Base-by-base conservation (phyloP, 2,888 invertebrate genomes). In the Crocallis elinguaria region DNA sequence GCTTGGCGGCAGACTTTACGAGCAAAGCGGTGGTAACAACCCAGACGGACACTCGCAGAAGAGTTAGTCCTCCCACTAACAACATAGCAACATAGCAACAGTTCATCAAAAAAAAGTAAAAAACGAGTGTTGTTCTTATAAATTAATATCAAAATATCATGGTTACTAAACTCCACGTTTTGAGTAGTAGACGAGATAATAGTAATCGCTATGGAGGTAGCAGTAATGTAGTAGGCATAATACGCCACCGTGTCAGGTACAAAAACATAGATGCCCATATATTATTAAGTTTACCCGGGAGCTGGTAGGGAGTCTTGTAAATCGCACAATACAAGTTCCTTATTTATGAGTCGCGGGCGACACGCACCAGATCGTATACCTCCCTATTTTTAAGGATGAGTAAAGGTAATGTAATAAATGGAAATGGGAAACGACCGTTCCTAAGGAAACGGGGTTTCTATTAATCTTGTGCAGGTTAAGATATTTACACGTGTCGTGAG, bases 211-310 rank as follows among this genome's bases (percentile, higher is more conserved):
- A n/a, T 25, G n/a, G 9, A n/a, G n/a, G 25, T 25, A 25, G 9
- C 2, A 25, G 1, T 3, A 7, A 25, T 29, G 44, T 11, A 29
- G 43, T 35, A 17, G 39, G 37, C 27, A 37, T 62, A 57, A 57
- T 62, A 66, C 57, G 50, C 56, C 41, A 38, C 50, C 14, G 43
- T 42, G 58, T 59, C 61, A 66, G 58, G 67, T 57, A 67, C 50
- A 57, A 62, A 67, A 67, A 62, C 62, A 62, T 44, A 52, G 52
- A 57, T 36, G 39, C 53, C 29, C 54, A 48, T 63, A 62, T 58
- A 62, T 56, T 53, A 49, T 61, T 60, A 52, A 65, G 60, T 56
- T 61, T 49, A 21, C 60, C 55, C 50, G 44, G 44, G 57, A 42
- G 49, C n/a, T 35, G 48, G 46, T 58, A 62, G 53, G 58, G 54